phyloP scores from a whole-genome alignment of 2,888 invertebrate genomes.

The Tachina grossa region DNA sequence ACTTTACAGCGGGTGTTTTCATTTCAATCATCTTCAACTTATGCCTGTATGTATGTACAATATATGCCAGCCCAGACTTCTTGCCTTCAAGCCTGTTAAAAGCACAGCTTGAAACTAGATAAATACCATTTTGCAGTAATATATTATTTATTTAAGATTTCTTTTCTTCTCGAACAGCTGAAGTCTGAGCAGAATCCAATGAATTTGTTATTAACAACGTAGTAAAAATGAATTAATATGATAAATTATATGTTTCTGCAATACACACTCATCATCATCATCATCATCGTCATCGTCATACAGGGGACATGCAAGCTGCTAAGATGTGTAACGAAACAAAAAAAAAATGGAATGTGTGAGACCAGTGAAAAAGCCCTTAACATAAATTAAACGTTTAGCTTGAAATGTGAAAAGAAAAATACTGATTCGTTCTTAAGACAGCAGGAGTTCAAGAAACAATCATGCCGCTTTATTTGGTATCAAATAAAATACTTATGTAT shows the following conservation, averaged over 20 bases:
- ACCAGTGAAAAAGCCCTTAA: conserved; percentile 48
- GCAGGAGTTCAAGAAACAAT: conserved; percentile 70
- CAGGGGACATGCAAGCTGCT: conserved; percentile 14
- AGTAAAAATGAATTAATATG: conserved; percentile 71
- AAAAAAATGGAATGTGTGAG: conserved; percentile 26
- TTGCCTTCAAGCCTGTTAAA: conserved; percentile 67
- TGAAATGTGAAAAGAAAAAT: conserved; percentile 48
- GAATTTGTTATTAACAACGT: conserved; percentile 70
- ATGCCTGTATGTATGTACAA: too few species aligned
- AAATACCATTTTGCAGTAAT: conserved; percentile 66
- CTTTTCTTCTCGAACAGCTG: neutral
- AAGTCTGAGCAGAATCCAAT: conserved; percentile 43
- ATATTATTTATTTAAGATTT: conserved; percentile 59
- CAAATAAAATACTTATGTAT: conserved; percentile 58
- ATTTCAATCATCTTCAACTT: conserved; percentile 24
- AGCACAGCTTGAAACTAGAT: conserved; percentile 71
- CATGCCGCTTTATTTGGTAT: conserved; percentile 65
- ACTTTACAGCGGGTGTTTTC: conserved; percentile 68
- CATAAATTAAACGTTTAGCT: conserved; percentile 59
- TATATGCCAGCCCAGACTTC: conserved; percentile 21
- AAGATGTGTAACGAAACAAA: conserved; percentile 25
- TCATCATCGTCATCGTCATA: neutral
- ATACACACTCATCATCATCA: conserved; percentile 37
- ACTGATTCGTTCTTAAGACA: conserved; percentile 53
- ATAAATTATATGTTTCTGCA: conserved; percentile 71